phyloP scores from a whole-genome alignment of 2,797 vertebrate genomes.

The Myotis myotis region DNA sequence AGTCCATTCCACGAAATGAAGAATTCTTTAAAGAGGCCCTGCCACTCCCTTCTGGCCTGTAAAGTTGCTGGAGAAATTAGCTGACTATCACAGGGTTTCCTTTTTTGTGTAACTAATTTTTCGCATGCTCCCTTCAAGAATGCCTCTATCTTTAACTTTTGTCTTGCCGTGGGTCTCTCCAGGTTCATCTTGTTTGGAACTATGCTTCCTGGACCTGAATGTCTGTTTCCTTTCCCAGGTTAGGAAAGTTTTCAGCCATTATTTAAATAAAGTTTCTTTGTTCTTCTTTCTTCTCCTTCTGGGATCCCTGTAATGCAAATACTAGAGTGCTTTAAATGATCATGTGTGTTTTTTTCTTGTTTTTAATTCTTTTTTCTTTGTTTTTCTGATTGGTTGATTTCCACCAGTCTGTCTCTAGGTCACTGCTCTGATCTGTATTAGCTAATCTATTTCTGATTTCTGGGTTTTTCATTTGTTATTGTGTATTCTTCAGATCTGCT shows the following conservation, averaged over 20 bases:
- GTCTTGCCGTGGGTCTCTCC: not conserved
- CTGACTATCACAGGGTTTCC: not conserved
- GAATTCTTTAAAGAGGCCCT: not conserved
- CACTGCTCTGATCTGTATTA: not conserved
- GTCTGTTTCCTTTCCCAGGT: not conserved
- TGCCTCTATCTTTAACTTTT: not conserved
- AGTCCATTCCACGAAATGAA: fast-evolving
- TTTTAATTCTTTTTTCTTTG: not conserved
- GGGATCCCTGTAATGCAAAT: not conserved
- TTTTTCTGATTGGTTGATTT: not conserved
- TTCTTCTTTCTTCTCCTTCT: not conserved
- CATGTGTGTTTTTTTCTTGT: not conserved
- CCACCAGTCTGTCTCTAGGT: not conserved
- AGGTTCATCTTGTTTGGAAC: not conserved
- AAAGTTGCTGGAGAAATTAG: not conserved
- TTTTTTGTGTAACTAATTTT: not conserved
- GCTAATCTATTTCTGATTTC: not conserved
- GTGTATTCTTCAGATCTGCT: not conserved
- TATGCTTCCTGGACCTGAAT: not conserved
- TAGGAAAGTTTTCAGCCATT: not conserved
- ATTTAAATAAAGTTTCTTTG: not conserved
- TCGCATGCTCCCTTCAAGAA: not conserved
- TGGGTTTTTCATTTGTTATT: not conserved
- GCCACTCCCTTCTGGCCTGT: not conserved
- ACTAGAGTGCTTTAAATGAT: not conserved